A percentile compares a stretch with the other conserved stretches of the same genome.
Evolutionary conservation across 2,113 vertebrate species (phyloP).

Genomic region (Cricetomys ansorgei): DNA sequence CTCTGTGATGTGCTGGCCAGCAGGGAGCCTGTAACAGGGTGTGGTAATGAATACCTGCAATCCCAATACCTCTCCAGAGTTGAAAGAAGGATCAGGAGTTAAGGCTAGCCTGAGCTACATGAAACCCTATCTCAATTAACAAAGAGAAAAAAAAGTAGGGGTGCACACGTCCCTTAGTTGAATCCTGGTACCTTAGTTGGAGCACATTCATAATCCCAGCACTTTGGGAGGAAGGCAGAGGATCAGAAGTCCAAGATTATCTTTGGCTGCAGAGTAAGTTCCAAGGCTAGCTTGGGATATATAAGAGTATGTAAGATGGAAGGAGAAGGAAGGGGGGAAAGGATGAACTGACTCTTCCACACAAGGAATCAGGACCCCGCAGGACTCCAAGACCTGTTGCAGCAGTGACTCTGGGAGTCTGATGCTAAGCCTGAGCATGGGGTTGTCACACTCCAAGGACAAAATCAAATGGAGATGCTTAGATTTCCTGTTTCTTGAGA

Average conservation of each 20-base stretch:
- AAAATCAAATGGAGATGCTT: fast-evolving
- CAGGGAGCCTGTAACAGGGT: background rate
- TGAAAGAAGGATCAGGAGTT: background rate
- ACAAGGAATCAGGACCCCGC: background rate
- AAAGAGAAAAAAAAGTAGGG: no score
- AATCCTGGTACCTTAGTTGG: background rate
- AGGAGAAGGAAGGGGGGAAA: background rate
- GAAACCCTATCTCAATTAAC: background rate
- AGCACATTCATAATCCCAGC: background rate
- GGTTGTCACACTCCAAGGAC: background rate
- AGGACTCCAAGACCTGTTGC: fast-evolving
- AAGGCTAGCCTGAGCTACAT: background rate
- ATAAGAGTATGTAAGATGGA: background rate
- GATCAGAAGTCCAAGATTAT: background rate
- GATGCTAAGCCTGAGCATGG: background rate
- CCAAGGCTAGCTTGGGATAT: background rate
- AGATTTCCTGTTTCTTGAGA: background rate
- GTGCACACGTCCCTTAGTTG: background rate
- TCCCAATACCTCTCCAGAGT: background rate
- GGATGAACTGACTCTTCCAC: background rate
- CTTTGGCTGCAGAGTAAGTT: background rate
- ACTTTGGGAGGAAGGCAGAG: background rate
- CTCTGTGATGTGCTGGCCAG: background rate
- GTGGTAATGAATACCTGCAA: background rate
- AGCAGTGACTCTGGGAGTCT: background rate